Evolutionary conservation across 2,113 vertebrate genomes (phyloP).

Genomic region (Antigone vipio): DNA sequence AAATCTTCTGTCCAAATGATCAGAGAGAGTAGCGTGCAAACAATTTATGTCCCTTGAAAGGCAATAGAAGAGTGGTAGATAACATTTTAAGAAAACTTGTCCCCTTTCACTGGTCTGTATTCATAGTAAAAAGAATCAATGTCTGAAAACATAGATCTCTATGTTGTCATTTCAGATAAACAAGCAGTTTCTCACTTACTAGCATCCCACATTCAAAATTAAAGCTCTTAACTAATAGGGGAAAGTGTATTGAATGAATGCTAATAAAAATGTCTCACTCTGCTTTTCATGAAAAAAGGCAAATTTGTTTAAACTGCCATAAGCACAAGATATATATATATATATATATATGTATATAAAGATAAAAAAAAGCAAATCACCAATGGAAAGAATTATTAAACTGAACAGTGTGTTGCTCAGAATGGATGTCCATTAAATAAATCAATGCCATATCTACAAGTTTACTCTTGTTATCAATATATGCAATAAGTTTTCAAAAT

Average conservation of each 20-base stretch:
- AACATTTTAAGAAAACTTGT: background rate
- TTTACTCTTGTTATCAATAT: background rate
- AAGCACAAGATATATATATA: background rate
- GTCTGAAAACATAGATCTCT: background rate
- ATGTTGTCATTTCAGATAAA: background rate
- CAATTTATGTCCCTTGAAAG: background rate
- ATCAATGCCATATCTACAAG: background rate
- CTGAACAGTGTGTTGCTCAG: background rate
- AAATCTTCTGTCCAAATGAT: background rate
- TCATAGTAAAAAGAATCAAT: background rate
- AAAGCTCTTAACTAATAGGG: background rate
- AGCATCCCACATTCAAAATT: background rate
- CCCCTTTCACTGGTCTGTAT: background rate
- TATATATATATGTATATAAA: background rate
- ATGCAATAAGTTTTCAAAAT: background rate
- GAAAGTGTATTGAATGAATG: background rate
- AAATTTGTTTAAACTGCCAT: background rate
- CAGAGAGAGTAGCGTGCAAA: background rate
- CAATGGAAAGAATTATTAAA: constrained; percentile 23
- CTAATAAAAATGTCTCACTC: background rate
- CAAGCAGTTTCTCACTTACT: background rate
- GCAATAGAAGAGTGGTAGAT: background rate
- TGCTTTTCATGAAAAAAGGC: background rate
- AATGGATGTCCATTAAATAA: background rate
- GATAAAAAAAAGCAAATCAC: background rate